phyloP scores from a whole-genome alignment of 2,113 vertebrate genomes.

The Pygoscelis adeliae region DNA sequence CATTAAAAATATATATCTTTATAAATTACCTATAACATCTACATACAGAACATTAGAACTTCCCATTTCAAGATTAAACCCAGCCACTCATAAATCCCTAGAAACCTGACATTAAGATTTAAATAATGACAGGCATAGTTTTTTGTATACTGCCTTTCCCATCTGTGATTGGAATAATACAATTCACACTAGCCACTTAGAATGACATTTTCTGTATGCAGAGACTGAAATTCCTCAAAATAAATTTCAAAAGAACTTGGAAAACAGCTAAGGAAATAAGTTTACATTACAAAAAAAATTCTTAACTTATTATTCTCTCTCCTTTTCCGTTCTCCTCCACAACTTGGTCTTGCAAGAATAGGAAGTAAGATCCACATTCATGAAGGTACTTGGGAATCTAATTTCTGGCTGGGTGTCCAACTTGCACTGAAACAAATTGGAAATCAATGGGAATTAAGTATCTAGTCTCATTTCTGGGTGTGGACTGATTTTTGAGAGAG shows the following conservation, averaged over 20 bases:
- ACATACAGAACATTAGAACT: background rate
- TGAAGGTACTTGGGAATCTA: background rate
- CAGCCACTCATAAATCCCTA: background rate
- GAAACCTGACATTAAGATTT: background rate
- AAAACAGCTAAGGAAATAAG: background rate
- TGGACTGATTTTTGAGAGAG: background rate
- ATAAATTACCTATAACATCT: background rate
- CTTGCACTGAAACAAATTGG: background rate
- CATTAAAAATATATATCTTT: background rate
- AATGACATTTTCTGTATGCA: background rate
- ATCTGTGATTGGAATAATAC: background rate
- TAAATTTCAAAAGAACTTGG: background rate
- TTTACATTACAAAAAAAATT: rapidly evolving
- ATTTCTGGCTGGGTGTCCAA: background rate
- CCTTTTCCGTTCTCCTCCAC: background rate
- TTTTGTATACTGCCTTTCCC: background rate
- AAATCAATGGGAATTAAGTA: background rate
- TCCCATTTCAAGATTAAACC: background rate
- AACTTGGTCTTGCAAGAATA: background rate
- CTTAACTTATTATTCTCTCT: background rate
- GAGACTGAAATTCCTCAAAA: background rate
- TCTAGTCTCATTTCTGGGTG: background rate
- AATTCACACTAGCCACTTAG: background rate
- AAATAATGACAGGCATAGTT: background rate
- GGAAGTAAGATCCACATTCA: background rate